Percentiles rank a stretch among this genome's conserved stretches.
Conservation (phyloP, 2,113 vertebrate species). For the Psittacula cyanocephala region DNA sequence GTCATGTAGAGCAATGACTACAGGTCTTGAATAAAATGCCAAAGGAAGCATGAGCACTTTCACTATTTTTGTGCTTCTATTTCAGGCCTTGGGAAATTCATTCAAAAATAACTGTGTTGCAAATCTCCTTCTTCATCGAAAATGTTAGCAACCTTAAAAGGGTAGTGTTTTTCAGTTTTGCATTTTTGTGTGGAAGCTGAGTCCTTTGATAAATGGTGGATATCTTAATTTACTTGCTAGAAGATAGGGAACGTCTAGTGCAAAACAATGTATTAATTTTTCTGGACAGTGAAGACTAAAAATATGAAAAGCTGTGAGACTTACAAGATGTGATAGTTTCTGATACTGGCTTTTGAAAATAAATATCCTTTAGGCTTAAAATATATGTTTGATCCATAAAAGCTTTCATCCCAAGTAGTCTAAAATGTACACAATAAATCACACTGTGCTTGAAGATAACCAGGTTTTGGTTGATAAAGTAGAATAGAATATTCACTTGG, state of each 20-base stretch:
- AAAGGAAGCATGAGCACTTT: background rate
- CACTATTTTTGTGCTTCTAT: background rate
- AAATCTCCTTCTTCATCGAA: background rate
- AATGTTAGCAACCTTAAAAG: background rate
- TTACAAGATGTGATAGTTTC: background rate
- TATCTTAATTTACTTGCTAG: constrained; percentile 25
- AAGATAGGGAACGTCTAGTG: background rate
- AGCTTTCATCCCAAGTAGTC: constrained; percentile 21
- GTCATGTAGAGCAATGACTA: background rate
- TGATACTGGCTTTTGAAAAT: background rate
- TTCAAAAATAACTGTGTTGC: background rate
- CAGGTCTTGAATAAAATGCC: background rate
- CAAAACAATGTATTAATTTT: constrained; percentile 25
- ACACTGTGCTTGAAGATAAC: constrained; percentile 44
- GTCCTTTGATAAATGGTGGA: background rate
- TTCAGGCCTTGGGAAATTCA: background rate
- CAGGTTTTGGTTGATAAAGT: constrained; percentile 52
- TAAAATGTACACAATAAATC: constrained; percentile 47
- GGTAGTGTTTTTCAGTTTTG: background rate
- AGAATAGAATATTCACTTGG: constrained; percentile 51
- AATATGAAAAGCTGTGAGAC: background rate
- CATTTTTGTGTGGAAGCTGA: background rate
- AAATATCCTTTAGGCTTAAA: constrained; percentile 3
- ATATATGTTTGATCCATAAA: constrained; percentile 26
- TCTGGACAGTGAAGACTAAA: background rate